Base-by-base conservation (phyloP, 2,888 invertebrate species). In the Dioctria rufipes region DNA sequence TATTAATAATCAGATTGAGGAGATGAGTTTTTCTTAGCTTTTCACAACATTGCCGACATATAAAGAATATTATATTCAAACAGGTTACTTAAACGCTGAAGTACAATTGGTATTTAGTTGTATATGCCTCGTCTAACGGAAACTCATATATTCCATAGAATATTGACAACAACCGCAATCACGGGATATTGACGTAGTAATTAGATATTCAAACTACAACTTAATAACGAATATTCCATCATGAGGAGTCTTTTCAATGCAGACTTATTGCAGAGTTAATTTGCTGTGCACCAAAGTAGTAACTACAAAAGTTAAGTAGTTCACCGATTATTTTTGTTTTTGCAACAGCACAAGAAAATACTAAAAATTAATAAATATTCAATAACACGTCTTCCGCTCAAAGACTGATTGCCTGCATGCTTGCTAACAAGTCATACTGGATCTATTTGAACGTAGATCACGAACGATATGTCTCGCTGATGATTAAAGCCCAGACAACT, bases 381-480 rank as follows among this genome's bases (percentile, higher is more conserved):
- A 71, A 71, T 71, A 71, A 71, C 71, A 71, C 71, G 71, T 37
- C 37, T 71, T 71, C 71, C 71, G 71, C 3, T 66, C 42, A 39
- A 39, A 39, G 5, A 46, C 8, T 11, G 66, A 25, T 13, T 6
- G 66, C 40, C 51, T 11, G 0, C 25, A 39, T 71, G 69, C 9
- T 49, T 13, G 1, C 25, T 4, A 13, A 8, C 13, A 46, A 13
- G 66, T 40, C 46, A 6, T 8, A 9, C 51, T 8, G 43, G 9
- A 6, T 5, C 49, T 3, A 39, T 37, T 37, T 46, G 11, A 5
- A 39, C 69, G 54, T 51, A 71, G 49, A 71, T 71, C 51, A 71
- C 37, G 49, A 49, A 51, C 8, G n/a, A 49, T 8, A 37, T 43
- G n/a, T 25, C 25, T n/a, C 25, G 37, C 67, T 8, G 8, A n/a